Evolutionary conservation across 1,140 invertebrate species (phyloP), one percentile per base, ranked within the genome.

Genomic region (Parasteatoda tepidariorum): DNA sequence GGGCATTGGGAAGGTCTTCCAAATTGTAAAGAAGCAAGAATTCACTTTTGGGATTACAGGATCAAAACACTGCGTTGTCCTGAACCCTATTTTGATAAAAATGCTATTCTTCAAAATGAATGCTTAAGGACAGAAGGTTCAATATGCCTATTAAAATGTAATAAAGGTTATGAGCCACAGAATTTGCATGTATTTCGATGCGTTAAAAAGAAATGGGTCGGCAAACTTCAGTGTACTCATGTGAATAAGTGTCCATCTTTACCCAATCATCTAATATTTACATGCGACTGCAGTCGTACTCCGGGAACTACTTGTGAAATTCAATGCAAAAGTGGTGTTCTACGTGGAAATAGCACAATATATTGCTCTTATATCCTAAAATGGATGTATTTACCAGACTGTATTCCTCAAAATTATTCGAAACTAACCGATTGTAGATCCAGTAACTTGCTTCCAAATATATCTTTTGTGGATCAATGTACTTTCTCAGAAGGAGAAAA

Each of bases 1-100:
- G 74, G 74, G 2, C 4, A 30, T 18, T 76, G 74, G 74, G 2
- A 30, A 22, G 22, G 24, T 3, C 34, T 76, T 3, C 74, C 74
- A 1, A n/a, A 76, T 13, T 76, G 74, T 13, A 28, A 18, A 54
- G 11, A n/a, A 4, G 57, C 59, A 9, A 48, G 31, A 18, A 54
- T 15, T 48, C 2, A 41, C 0, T 54, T 76, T 48, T 76, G 6
- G 74, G 18, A 64, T 6, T 7, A 64, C 18, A 48, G 11, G 6
- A 64, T n/a, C 2, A 13, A 41, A 1, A 48, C 41, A 18, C 26
- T 7, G 2, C 31, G 13, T 11, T 76, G 74, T 64, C 13, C 59
- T 2, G 15, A 31, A 3, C 61, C 74, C 9, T 31, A 64, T 0
- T 5, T 64, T 22, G 34, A 30, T 11, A 33, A 41, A 48, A 13